Conservation (phyloP, 1,140 invertebrate genomes). For the Mycetomoellerius zeteki region DNA sequence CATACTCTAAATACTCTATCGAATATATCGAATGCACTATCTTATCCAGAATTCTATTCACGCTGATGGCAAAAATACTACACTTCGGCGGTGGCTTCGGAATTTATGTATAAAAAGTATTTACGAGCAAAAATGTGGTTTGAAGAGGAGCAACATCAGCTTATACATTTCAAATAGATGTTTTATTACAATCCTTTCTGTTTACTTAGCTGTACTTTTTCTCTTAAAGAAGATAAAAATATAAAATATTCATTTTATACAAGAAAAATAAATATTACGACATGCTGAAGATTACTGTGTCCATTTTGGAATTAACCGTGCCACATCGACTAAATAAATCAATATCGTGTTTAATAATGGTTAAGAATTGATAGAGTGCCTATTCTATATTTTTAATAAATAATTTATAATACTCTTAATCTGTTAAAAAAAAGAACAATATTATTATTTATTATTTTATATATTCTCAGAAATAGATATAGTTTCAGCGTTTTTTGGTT, state of each 20-base stretch:
- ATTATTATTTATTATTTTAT: no score
- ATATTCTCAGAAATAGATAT: neutral
- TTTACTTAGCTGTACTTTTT: neutral
- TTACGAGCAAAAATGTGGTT: neutral
- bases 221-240: neutral
- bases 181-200: neutral
- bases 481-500: neutral
- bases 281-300: neutral
- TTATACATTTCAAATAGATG: neutral
- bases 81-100: neutral
- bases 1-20: constrained; percentile 39
- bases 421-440: no score
- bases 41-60: constrained; percentile 10
- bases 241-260: neutral
- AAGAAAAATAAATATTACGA: neutral
- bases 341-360: neutral
- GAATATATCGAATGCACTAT: constrained; percentile 31
- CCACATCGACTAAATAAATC: neutral
- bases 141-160: neutral
- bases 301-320: neutral
- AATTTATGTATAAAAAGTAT: constrained; percentile 25
- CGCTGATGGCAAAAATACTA: constrained; percentile 19
- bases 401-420: no score
- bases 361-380: neutral
- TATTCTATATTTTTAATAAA: neutral